Conservation (phyloP, 2,113 vertebrate species). For the Poicephalus meyeri region DNA sequence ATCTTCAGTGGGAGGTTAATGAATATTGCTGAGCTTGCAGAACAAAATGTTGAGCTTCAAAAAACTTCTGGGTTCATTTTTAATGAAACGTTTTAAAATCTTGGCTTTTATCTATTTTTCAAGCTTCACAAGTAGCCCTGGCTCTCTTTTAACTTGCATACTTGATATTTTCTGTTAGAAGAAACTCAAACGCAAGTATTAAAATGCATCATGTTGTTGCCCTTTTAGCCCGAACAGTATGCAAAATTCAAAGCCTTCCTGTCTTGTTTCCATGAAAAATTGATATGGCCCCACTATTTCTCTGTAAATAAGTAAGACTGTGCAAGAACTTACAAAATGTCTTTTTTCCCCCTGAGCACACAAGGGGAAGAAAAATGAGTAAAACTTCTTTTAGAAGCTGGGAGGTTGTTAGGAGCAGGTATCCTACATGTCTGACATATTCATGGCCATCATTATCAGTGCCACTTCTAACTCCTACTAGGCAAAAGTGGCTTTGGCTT, state of each 20-base stretch:
- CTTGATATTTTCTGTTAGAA: not conserved
- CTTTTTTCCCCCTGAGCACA: not conserved
- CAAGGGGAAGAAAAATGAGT: not conserved
- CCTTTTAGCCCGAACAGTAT: not conserved
- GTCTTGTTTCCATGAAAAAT: constrained; percentile 8
- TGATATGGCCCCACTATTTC: not conserved
- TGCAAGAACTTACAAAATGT: not conserved
- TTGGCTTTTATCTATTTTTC: constrained; percentile 47
- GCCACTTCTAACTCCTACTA: not conserved
- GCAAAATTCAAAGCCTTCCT: constrained; percentile 13
- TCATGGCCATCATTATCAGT: not conserved
- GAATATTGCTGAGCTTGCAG: constrained; percentile 61
- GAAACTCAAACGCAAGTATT: not conserved
- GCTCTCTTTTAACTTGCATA: constrained; percentile 44
- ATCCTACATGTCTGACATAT: too few relatives aligned
- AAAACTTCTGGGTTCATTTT: constrained; percentile 49
- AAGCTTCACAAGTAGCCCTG: constrained; percentile 43
- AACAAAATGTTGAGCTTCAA: constrained; percentile 50
- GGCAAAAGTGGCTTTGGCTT: not conserved
- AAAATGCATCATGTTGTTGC: constrained; percentile 11
- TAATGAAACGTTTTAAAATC: constrained; percentile 54
- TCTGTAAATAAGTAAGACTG: not conserved
- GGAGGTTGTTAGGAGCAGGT: not conserved
- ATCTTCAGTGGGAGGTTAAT: constrained; percentile 56
- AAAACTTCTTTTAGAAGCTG: not conserved